Percentiles rank a stretch among this genome's conserved stretches.
Evolutionary conservation across 2,888 invertebrate species (phyloP).

Genomic region (Limnephilus auricula): DNA sequence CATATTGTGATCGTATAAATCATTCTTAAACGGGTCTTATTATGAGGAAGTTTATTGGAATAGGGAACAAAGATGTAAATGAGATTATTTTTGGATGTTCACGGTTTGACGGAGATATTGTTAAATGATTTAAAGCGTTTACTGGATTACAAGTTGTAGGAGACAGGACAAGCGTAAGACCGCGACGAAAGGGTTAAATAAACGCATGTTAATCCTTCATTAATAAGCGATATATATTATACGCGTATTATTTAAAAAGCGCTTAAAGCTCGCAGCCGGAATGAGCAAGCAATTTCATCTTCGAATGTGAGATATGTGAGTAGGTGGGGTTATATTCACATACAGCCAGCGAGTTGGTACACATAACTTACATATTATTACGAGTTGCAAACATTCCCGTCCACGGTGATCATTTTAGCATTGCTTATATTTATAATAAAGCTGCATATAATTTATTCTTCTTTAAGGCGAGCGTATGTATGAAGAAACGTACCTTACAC

Average conservation of each 20-base stretch:
- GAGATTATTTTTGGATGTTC: not conserved
- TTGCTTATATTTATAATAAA: not conserved
- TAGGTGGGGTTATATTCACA: not conserved
- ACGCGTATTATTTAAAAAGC: not conserved
- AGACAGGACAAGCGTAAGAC: not conserved
- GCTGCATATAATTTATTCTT: not conserved
- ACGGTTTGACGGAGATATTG: not conserved
- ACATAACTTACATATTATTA: not conserved
- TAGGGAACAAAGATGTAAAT: not conserved
- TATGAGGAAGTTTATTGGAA: slow-evolving; percentile 26
- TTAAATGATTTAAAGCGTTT: not conserved
- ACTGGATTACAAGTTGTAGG: not conserved
- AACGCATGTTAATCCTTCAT: not conserved
- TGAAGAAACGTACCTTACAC: not conserved
- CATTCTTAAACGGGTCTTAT: slow-evolving; percentile 12
- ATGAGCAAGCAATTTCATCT: not conserved
- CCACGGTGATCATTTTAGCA: not conserved
- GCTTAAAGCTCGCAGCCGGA: slow-evolving; percentile 2
- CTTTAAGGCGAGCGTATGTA: not conserved
- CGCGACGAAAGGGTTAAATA: not conserved
- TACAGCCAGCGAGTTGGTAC: not conserved
- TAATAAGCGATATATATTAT: not conserved
- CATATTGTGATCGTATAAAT: slow-evolving; percentile 29
- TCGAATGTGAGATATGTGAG: not conserved
- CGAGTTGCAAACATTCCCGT: not conserved